Conservation (phyloP, 1,140 invertebrate genomes). For the Harpegnathos saltator region DNA sequence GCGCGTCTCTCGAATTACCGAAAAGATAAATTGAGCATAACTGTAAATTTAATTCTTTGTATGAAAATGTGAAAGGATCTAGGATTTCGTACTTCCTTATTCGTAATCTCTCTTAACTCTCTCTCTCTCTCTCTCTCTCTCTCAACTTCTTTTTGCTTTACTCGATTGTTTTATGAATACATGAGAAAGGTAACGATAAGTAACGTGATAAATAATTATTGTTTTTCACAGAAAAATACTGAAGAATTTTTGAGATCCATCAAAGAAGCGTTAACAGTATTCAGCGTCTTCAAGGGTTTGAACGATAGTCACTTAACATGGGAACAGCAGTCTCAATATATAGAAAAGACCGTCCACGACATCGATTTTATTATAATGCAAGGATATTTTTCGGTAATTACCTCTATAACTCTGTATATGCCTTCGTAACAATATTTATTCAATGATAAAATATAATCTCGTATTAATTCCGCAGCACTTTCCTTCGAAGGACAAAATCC, state of each 20-base stretch:
- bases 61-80: too few relatives aligned
- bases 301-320: not conserved
- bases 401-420: not conserved
- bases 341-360: slow-evolving; percentile 28
- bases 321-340: slow-evolving; percentile 21
- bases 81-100: too few relatives aligned
- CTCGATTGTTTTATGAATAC: not conserved
- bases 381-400: slow-evolving; percentile 67
- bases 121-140: too few relatives aligned
- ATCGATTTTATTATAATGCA: slow-evolving; percentile 70
- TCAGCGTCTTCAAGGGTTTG: slow-evolving; percentile 60
- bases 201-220: slow-evolving; percentile 6
- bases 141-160: too few relatives aligned
- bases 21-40: not conserved
- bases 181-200: not conserved
- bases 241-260: slow-evolving; percentile 53
- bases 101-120: too few relatives aligned
- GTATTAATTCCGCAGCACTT: slow-evolving; percentile 58
- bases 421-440: not conserved
- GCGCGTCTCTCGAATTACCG: not conserved
- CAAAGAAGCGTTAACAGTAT: slow-evolving; percentile 39
- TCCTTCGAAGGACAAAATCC: slow-evolving; percentile 64
- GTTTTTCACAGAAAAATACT: slow-evolving; percentile 59
- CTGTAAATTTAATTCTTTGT: not conserved
- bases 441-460: not conserved